Conservation (phyloP, 2,888 invertebrate species). For the Ectemnius lituratus region DNA sequence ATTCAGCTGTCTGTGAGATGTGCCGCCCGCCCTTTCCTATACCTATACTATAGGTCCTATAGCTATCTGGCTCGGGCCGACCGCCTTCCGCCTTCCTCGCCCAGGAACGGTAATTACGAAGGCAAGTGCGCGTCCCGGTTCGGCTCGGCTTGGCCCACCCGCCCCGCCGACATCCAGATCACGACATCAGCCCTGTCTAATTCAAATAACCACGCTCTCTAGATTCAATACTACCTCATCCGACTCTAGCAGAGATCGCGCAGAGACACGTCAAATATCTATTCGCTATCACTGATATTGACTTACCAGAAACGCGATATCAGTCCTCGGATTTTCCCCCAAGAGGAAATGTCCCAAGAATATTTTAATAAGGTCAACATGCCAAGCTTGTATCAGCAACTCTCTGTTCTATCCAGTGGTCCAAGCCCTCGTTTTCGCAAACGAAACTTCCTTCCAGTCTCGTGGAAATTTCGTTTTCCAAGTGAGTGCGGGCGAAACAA, state of each 20-base stretch:
- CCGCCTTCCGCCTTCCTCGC: constrained; percentile 26
- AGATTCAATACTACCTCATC: no score
- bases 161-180: not conserved
- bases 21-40: constrained; percentile 12
- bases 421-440: not conserved
- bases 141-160: not conserved
- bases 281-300: no score
- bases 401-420: no score
- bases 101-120: constrained; percentile 53
- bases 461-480: constrained; percentile 39
- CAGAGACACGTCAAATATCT: no score
- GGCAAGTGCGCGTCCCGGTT: constrained; percentile 29
- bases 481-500: constrained; percentile 6
- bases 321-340: not conserved
- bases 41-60: not conserved
- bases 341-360: constrained; percentile 1
- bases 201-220: constrained; percentile 23
- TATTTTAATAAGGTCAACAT: constrained; percentile 9
- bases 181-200: constrained; percentile 27
- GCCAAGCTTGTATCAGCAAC: not conserved
- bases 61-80: not conserved
- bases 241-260: no score
- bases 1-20: constrained; percentile 48
- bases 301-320: no score
- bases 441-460: constrained; percentile 25